phyloP scores from a whole-genome alignment of 1,140 invertebrate species.

The Doryteuthis pealeii region DNA sequence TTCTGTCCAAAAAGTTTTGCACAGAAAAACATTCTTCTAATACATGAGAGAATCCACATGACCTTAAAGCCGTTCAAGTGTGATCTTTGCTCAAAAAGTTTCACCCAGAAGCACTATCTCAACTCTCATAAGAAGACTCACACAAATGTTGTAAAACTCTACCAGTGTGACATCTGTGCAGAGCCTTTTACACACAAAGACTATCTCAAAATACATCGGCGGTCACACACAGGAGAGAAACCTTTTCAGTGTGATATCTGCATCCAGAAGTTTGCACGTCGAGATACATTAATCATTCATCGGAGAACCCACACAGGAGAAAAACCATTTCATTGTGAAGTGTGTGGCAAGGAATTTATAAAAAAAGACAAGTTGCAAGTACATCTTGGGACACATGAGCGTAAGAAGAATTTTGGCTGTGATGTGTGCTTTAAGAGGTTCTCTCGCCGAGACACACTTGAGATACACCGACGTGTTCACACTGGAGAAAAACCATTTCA shows the following conservation, averaged over 20 bases:
- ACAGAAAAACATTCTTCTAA: slow-evolving; percentile 26
- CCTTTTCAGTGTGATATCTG: slow-evolving; percentile 30
- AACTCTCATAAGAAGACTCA: slow-evolving; percentile 28
- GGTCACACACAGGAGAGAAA: slow-evolving; percentile 20
- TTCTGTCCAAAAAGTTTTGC: slow-evolving; percentile 24
- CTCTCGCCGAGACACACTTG: slow-evolving; percentile 18
- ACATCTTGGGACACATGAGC: slow-evolving; percentile 56
- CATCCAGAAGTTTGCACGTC: slow-evolving; percentile 32
- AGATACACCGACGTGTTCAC: slow-evolving; percentile 16
- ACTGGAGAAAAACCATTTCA: slow-evolving; percentile 10
- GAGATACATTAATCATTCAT: slow-evolving; percentile 47
- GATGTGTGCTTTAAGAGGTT: slow-evolving; percentile 49
- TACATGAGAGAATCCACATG: slow-evolving; percentile 58
- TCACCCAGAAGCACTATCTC: slow-evolving; percentile 49
- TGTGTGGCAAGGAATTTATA: slow-evolving; percentile 49
- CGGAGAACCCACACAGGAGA: slow-evolving; percentile 56
- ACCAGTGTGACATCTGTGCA: slow-evolving; percentile 22
- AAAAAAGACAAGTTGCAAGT: slow-evolving; percentile 40
- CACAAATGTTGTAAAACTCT: slow-evolving; percentile 28
- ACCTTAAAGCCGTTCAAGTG: slow-evolving; percentile 52
- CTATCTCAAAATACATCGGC: slow-evolving; percentile 20
- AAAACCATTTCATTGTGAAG: slow-evolving; percentile 53
- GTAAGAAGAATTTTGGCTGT: slow-evolving; percentile 52
- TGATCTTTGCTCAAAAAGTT: slow-evolving; percentile 21
- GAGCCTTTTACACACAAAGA: slow-evolving; percentile 21